A percentile compares a stretch with the other conserved stretches of the same genome.
These are phyloP conservation scores for Dunckerocampus dactyliophorus DNA, from an alignment of 2,113 vertebrate species.

Conservation along the genomic window DNA sequence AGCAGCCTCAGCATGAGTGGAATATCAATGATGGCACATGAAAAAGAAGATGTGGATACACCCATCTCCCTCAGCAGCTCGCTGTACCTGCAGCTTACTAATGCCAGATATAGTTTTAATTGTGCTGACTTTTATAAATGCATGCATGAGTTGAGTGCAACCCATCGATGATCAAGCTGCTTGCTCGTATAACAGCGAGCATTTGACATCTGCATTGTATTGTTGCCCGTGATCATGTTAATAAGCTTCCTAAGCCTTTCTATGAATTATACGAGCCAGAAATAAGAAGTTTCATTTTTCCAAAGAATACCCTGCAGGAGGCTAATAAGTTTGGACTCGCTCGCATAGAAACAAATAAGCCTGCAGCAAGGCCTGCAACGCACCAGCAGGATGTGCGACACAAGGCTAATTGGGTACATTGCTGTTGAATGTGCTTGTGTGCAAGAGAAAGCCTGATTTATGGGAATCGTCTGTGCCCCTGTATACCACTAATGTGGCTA, in stretches of 20 bases:
- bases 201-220: neutral
- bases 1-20: constrained; percentile 27
- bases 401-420: constrained; percentile 70
- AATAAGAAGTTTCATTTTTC: constrained; percentile 26
- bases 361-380: constrained; percentile 9
- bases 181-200: neutral
- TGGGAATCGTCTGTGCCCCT: constrained; percentile 36
- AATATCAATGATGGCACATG: constrained; percentile 30
- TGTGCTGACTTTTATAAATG: constrained; percentile 29
- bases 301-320: constrained; percentile 48
- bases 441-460: constrained; percentile 29
- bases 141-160: constrained; percentile 31
- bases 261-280: constrained; percentile 30
- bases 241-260: constrained; percentile 14
- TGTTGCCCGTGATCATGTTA: no score
- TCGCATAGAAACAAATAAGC: constrained; percentile 34
- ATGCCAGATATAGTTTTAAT: constrained; percentile 37
- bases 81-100: constrained; percentile 14
- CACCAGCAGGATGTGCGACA: constrained; percentile 33
- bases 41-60: constrained; percentile 21
- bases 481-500: constrained; percentile 31
- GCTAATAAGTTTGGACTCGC: constrained; percentile 48
- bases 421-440: constrained; percentile 37
- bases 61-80: constrained; percentile 21
- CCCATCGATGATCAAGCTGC: constrained; percentile 10